Evolutionary conservation across 2,113 vertebrate genomes (phyloP).

Genomic region (Azemiops feae): DNA sequence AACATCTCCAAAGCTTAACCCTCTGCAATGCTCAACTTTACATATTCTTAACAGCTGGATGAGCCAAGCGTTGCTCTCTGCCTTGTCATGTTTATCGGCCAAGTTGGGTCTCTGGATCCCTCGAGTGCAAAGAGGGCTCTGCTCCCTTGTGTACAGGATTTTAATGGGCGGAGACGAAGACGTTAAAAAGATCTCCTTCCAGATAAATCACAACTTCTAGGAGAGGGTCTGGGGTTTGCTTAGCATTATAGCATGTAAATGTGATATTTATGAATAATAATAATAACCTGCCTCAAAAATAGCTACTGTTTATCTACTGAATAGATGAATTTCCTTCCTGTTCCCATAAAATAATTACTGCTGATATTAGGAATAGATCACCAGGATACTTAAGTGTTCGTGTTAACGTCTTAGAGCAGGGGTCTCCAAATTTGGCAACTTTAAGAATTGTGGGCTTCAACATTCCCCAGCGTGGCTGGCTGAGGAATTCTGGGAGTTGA

Average conservation of each 20-base stretch:
- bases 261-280: slow-evolving; percentile 18
- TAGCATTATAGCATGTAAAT: slow-evolving; percentile 26
- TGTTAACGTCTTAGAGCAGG: not conserved
- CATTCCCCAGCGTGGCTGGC: not conserved
- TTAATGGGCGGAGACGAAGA: not conserved
- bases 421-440: not conserved
- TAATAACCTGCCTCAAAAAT: slow-evolving; percentile 11
- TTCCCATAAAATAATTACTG: not conserved
- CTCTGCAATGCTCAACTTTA: not conserved
- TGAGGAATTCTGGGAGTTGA: not conserved
- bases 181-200: not conserved
- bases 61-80: not conserved
- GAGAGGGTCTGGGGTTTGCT: not conserved
- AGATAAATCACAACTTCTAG: not conserved
- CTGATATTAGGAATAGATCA: not conserved
- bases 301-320: not conserved
- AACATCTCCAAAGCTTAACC: slow-evolving; percentile 74
- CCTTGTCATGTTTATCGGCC: slow-evolving; percentile 12
- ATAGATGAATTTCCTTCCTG: not conserved
- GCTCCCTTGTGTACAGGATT: not conserved
- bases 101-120: not conserved
- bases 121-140: not conserved
- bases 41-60: not conserved
- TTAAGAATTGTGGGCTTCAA: not conserved
- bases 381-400: not conserved